Conservation (phyloP, 1,140 invertebrate species). For the Camponotus vicinus region DNA sequence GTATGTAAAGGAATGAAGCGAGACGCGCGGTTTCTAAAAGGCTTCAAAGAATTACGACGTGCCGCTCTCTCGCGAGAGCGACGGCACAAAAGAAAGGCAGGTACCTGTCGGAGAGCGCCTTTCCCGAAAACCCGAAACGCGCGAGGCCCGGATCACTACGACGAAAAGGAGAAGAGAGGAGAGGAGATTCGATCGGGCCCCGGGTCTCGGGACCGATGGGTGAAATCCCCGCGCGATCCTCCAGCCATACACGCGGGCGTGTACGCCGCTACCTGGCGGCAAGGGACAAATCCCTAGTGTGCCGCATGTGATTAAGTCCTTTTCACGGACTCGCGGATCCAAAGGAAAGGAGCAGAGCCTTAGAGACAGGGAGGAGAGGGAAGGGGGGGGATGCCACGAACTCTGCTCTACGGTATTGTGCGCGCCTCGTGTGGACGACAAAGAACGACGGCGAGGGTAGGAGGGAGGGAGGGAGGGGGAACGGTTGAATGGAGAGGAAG, state of each 20-base stretch:
- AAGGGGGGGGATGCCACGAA: constrained; percentile 35
- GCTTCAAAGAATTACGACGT: constrained; percentile 26
- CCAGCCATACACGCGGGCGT: neutral
- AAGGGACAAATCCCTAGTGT: constrained; percentile 70
- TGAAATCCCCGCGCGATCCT: constrained; percentile 20
- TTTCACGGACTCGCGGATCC: constrained; percentile 67
- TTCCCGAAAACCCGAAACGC: constrained; percentile 54
- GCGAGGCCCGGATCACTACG: neutral
- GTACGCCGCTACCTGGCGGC: constrained; percentile 63
- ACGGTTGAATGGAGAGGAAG: constrained; percentile 20
- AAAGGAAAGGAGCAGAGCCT: constrained; percentile 26
- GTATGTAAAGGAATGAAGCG: neutral
- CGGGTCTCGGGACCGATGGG: neutral
- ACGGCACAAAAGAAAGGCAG: constrained; percentile 34
- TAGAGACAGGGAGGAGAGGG: neutral
- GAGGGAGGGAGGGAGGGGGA: constrained; percentile 16
- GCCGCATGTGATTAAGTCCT: constrained; percentile 73
- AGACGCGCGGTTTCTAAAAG: neutral
- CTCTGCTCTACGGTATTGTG: constrained; percentile 67
- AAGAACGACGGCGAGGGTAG: constrained; percentile 43
- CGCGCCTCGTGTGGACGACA: constrained; percentile 65
- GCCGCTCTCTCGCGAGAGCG: neutral
- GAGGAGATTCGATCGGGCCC: constrained; percentile 13
- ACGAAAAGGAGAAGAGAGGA: too few relatives aligned
- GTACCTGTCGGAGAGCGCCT: constrained; percentile 34